phyloP scores from a whole-genome alignment of 2,113 vertebrate species.

The Bambusicola thoracicus region DNA sequence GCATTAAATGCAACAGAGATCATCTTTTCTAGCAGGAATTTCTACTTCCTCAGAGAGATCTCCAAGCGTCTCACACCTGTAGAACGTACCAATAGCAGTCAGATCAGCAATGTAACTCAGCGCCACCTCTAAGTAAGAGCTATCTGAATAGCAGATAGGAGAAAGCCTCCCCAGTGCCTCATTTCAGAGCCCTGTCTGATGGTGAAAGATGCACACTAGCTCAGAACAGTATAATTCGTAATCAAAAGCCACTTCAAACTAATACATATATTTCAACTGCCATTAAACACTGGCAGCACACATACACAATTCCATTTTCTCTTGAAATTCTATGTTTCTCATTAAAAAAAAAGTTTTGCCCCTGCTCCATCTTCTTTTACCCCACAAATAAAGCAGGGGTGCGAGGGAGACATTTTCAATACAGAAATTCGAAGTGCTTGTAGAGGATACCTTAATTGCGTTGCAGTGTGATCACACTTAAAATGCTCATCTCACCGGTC shows the following conservation, averaged over 20 bases:
- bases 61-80: not conserved
- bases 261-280: not conserved
- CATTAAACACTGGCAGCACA: not conserved
- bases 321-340: not conserved
- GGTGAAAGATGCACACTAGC: not conserved
- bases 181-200: not conserved
- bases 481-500: not conserved
- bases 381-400: too few relatives aligned
- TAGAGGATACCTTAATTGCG: not conserved
- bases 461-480: not conserved
- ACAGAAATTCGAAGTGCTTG: not conserved
- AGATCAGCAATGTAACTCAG: accelerated
- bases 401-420: not conserved
- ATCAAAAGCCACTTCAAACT: not conserved
- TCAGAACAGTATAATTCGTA: not conserved
- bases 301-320: not conserved
- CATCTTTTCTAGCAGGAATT: not conserved
- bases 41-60: not conserved
- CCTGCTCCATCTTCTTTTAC: not conserved
- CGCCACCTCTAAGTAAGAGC: not conserved
- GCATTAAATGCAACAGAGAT: not conserved
- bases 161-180: not conserved
- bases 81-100: accelerated
- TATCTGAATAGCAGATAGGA: not conserved
- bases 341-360: not conserved